Evolutionary conservation across 2,888 invertebrate genomes (phyloP).

Genomic region (Schizaphis graminum): DNA sequence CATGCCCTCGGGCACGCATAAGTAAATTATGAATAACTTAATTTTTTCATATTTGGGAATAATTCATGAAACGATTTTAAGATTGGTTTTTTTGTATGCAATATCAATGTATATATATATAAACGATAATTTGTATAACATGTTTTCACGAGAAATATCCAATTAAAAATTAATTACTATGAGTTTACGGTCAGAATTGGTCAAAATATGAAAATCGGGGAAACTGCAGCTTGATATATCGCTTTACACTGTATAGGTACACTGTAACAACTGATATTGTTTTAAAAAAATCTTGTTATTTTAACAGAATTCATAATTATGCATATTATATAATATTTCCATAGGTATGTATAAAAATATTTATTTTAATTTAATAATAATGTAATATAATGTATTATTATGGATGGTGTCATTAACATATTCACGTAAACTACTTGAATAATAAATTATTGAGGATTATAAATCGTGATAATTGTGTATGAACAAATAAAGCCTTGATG

Average conservation of each 20-base stretch:
- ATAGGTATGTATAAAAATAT: background rate
- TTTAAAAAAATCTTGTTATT: background rate
- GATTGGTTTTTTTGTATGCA: background rate
- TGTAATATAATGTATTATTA: background rate
- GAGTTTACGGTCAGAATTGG: background rate
- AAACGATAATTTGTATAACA: background rate
- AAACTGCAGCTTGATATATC: background rate
- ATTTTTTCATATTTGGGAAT: constrained; percentile 5
- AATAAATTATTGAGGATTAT: constrained; percentile 17
- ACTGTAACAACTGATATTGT: background rate
- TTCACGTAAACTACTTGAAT: background rate
- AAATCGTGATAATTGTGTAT: constrained; percentile 3
- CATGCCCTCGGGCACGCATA: background rate
- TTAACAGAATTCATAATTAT: background rate
- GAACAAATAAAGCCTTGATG: background rate
- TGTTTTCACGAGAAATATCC: background rate
- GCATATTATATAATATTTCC: background rate
- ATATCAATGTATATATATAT: background rate
- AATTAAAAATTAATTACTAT: constrained; percentile 46
- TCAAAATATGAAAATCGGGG: background rate
- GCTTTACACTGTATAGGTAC: background rate
- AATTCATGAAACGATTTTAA: background rate
- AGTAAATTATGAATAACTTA: constrained; percentile 28
- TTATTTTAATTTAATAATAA: background rate
- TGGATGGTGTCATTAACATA: background rate